A percentile compares a stretch with the other conserved stretches of the same genome.
Conservation (phyloP, 2,797 vertebrate genomes). For the Melanotaenia nigrans region DNA sequence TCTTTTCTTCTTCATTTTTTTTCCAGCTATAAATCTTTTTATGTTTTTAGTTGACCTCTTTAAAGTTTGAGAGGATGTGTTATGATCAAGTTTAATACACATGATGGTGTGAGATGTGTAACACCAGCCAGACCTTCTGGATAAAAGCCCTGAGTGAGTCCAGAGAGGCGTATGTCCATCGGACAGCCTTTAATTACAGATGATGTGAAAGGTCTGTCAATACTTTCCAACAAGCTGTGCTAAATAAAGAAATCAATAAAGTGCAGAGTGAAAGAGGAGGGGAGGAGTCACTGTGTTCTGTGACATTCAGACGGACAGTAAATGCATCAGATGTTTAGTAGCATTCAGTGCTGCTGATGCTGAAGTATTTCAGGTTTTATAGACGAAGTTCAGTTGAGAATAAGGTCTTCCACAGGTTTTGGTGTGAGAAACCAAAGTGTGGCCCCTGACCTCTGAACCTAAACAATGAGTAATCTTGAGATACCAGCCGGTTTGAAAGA, state of each 20-base stretch:
- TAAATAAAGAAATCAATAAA: conserved; percentile 69
- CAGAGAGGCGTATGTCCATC: conserved; percentile 16
- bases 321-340: conserved; percentile 14
- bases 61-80: neutral
- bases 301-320: conserved; percentile 7
- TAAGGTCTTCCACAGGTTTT: conserved; percentile 2
- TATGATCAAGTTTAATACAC: neutral
- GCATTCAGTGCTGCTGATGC: neutral
- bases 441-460: conserved; percentile 19
- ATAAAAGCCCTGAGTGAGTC: neutral
- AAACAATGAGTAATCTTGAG: conserved; percentile 81
- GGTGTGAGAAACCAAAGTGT: neutral
- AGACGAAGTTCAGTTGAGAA: conserved; percentile 12
- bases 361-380: conserved; percentile 1
- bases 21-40: neutral
- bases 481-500: conserved; percentile 90
- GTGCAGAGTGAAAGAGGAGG: conserved; percentile 24
- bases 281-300: conserved; percentile 23
- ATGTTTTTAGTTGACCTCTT: neutral
- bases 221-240: conserved; percentile 76
- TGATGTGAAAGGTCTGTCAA: conserved; percentile 68
- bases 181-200: conserved; percentile 62
- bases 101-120: neutral
- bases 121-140: neutral
- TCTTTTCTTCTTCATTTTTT: neutral